phyloP scores from a whole-genome alignment of 2,888 invertebrate species.

The Rhingia rostrata region DNA sequence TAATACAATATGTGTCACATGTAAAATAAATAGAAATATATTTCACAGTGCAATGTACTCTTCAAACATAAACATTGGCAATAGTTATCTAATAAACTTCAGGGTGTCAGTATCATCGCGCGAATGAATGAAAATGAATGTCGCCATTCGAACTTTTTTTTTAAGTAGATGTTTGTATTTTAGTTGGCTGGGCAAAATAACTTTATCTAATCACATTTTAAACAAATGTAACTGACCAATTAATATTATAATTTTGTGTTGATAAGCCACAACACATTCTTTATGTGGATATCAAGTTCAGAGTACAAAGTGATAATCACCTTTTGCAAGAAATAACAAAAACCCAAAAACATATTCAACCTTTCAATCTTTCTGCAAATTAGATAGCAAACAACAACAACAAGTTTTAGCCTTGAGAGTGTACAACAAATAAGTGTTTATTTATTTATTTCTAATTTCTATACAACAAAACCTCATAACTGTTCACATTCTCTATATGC shows the following conservation, averaged over 20 bases:
- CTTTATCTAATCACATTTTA: slow-evolving; percentile 38
- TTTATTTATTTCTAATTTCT: slow-evolving; percentile 61
- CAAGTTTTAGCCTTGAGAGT: slow-evolving; percentile 43
- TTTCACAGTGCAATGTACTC: no score
- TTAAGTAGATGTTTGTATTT: no score
- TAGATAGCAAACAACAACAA: slow-evolving; percentile 41
- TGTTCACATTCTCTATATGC: slow-evolving; percentile 56
- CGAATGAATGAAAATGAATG: no score
- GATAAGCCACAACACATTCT: slow-evolving; percentile 31
- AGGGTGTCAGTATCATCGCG: no score
- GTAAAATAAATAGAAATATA: no score
- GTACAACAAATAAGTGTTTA: slow-evolving; percentile 67
- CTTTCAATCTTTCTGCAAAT: slow-evolving; percentile 3
- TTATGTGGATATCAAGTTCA: slow-evolving; percentile 16
- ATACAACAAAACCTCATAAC: slow-evolving; percentile 61
- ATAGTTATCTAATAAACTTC: no score
- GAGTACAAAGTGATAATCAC: slow-evolving; percentile 28
- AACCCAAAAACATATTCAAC: slow-evolving; percentile 3
- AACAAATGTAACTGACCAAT: slow-evolving; percentile 37
- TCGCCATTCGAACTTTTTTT: no score
- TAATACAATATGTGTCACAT: no score
- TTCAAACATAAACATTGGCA: no score
- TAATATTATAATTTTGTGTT: slow-evolving; percentile 18
- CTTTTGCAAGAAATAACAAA: not conserved
- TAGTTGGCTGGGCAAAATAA: not conserved